A percentile compares a stretch with the other conserved stretches of the same genome.
Evolutionary conservation across 2,888 invertebrate species (phyloP).

Genomic region (Gastracanthus pulcherrimus): DNA sequence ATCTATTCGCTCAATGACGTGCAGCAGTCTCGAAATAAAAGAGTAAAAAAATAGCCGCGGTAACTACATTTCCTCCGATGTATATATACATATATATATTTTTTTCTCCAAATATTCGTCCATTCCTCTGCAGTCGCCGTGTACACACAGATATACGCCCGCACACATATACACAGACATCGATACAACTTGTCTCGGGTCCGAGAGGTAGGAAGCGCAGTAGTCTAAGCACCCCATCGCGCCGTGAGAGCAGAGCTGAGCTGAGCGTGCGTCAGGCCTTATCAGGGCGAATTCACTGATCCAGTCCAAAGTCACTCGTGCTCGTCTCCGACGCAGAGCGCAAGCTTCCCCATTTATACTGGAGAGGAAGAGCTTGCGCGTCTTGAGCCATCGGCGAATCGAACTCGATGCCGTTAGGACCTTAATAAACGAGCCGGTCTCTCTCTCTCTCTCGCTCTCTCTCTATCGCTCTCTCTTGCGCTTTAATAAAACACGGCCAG

Average conservation of each 20-base stretch:
- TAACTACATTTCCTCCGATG: no score
- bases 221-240: constrained; percentile 28
- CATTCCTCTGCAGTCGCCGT: no score
- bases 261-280: constrained; percentile 42
- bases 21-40: background rate
- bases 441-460: background rate
- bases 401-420: constrained; percentile 49
- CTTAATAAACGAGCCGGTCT: constrained; percentile 50
- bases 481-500: constrained; percentile 45
- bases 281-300: constrained; percentile 43
- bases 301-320: background rate
- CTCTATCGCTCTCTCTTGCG: no score
- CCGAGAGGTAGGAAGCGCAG: background rate
- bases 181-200: background rate
- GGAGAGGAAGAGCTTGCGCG: constrained; percentile 3
- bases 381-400: constrained; percentile 36
- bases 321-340: background rate
- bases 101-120: background rate
- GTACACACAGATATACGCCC: background rate
- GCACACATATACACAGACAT: background rate
- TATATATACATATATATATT: no score
- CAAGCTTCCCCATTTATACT: constrained; percentile 40
- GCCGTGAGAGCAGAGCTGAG: background rate
- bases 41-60: no score
- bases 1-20: background rate